phyloP scores from a whole-genome alignment of 2,888 invertebrate species.

The Trilocha varians region DNA sequence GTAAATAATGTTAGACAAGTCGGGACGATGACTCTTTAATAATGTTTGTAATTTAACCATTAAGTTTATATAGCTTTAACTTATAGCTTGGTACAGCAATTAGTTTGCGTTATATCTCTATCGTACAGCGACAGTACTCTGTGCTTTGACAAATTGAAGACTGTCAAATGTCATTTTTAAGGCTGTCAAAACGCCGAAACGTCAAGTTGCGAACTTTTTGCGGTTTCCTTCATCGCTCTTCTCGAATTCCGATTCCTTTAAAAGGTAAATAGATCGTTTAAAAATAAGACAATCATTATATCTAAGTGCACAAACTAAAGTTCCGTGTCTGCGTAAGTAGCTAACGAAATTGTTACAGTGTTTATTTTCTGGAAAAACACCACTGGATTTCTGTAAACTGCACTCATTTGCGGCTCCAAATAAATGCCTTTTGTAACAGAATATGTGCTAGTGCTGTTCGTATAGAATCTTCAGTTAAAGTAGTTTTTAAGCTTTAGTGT shows the following conservation, averaged over 20 bases:
- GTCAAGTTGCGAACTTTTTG: neutral
- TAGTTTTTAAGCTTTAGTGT: too few relatives aligned
- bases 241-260: constrained; percentile 10
- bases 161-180: too few relatives aligned
- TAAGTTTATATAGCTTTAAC: too few relatives aligned
- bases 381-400: neutral
- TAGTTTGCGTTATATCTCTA: too few relatives aligned
- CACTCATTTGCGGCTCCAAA: neutral
- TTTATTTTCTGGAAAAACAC: constrained; percentile 12
- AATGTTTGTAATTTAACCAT: too few relatives aligned
- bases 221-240: neutral
- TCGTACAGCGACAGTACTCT: too few relatives aligned
- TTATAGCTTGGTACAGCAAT: too few relatives aligned
- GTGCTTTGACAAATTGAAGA: too few relatives aligned
- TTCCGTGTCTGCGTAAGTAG: constrained; percentile 7
- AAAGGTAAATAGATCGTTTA: constrained; percentile 41
- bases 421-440: neutral
- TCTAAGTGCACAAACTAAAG: constrained; percentile 9
- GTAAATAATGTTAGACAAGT: too few relatives aligned
- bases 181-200: neutral
- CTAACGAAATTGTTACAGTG: constrained; percentile 6
- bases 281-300: constrained; percentile 27
- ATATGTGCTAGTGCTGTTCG: neutral
- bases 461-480: neutral
- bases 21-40: too few relatives aligned